phyloP scores from a whole-genome alignment of 2,888 invertebrate species.

The Brachypterus glaber region DNA sequence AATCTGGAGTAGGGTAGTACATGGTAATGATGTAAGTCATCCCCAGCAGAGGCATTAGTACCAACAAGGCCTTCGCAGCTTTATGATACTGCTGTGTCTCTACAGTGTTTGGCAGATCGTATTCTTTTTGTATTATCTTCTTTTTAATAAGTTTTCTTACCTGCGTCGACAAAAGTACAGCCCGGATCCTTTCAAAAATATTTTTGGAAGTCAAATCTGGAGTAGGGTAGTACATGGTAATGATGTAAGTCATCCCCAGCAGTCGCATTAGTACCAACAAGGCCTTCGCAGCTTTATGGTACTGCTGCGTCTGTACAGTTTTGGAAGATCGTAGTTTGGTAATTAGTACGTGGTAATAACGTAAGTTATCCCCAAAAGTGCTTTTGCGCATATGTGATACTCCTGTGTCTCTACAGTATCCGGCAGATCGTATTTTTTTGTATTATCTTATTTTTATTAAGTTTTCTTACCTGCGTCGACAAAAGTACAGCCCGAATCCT shows the following conservation, averaged over 20 bases:
- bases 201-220: slow-evolving; percentile 62
- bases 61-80: slow-evolving; percentile 82
- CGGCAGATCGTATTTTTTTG: slow-evolving; percentile 89
- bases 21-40: slow-evolving; percentile 83
- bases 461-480: slow-evolving; percentile 77
- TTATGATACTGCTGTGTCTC: slow-evolving; percentile 88
- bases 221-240: slow-evolving; percentile 77
- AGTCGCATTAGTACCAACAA: slow-evolving; percentile 87
- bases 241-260: slow-evolving; percentile 82
- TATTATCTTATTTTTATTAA: too few species aligned
- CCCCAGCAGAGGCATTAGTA: slow-evolving; percentile 87
- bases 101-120: slow-evolving; percentile 76
- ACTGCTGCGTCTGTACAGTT: slow-evolving; percentile 82
- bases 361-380: slow-evolving; percentile 85
- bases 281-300: slow-evolving; percentile 84
- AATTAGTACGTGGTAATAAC: slow-evolving; percentile 82
- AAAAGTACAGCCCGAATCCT: slow-evolving; percentile 73
- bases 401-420: slow-evolving; percentile 86
- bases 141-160: too few species aligned
- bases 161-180: slow-evolving; percentile 82
- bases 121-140: too few species aligned
- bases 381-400: slow-evolving; percentile 84
- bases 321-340: slow-evolving; percentile 88
- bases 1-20: slow-evolving; percentile 71
- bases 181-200: slow-evolving; percentile 70